phyloP scores from a whole-genome alignment of 2,888 invertebrate species.

The Entomobrya proxima region DNA sequence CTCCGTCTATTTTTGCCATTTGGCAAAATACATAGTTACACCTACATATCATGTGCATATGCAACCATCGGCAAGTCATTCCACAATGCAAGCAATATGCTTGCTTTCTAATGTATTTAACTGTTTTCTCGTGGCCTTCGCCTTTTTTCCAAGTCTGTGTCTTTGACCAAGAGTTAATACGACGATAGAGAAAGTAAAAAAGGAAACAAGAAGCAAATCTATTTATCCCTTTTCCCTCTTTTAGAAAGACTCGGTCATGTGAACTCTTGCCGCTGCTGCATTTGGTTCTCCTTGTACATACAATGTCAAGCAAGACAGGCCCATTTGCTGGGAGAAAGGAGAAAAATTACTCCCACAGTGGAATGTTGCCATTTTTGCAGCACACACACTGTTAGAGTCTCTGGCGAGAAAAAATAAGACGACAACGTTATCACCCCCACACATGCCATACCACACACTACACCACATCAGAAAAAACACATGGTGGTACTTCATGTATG shows the following conservation, averaged over 20 bases:
- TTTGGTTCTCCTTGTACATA: too few species aligned
- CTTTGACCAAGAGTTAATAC: not conserved
- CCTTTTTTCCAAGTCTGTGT: not conserved
- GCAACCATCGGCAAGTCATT: too few species aligned
- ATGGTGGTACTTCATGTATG: not conserved
- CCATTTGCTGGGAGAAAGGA: not conserved
- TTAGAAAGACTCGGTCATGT: not conserved
- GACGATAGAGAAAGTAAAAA: not conserved
- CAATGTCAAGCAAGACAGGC: conserved; percentile 24
- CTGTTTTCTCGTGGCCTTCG: not conserved
- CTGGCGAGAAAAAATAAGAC: not conserved
- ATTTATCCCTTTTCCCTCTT: not conserved
- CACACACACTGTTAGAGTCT: not conserved
- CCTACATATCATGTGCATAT: too few species aligned
- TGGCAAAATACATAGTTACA: not conserved
- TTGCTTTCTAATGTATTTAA: not conserved
- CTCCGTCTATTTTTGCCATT: conserved; percentile 27
- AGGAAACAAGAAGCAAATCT: conserved; percentile 21
- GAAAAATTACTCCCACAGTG: conserved; percentile 30
- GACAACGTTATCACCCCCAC: conserved; percentile 16
- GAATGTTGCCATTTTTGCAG: not conserved
- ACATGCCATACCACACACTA: conserved; percentile 28
- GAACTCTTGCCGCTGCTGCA: not conserved
- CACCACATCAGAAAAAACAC: not conserved
- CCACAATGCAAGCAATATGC: not conserved